Conservation (phyloP, 1,140 invertebrate genomes). For the Patella vulgata region DNA sequence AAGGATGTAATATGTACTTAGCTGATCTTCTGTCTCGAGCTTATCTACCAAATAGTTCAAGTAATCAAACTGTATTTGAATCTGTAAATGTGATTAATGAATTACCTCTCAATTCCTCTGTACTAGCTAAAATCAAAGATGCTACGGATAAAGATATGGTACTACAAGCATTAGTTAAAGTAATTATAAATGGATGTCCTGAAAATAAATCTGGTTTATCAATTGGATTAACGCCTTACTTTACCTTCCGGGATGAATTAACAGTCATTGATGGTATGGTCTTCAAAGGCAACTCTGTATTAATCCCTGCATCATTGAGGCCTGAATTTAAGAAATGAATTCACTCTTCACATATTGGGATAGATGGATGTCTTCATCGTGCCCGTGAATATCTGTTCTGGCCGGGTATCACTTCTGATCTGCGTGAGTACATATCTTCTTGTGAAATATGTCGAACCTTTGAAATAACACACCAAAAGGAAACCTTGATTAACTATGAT, state of each 20-base stretch:
- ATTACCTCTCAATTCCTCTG: not conserved
- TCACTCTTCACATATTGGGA: slow-evolving; percentile 31
- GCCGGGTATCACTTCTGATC: slow-evolving; percentile 28
- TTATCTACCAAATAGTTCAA: too few species aligned
- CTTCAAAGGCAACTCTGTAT: slow-evolving; percentile 12
- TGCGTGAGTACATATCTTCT: slow-evolving; percentile 12
- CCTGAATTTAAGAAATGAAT: slow-evolving; percentile 13
- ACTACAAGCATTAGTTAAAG: too few species aligned
- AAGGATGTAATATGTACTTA: slow-evolving; percentile 62
- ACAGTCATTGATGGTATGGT: slow-evolving; percentile 25
- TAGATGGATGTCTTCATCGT: slow-evolving; percentile 27
- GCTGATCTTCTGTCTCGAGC: too few species aligned
- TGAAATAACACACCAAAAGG: slow-evolving; percentile 9
- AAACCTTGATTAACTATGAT: slow-evolving; percentile 15
- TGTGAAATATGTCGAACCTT: slow-evolving; percentile 24
- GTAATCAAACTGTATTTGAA: too few species aligned
- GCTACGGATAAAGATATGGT: slow-evolving; percentile 1
- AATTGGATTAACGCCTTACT: slow-evolving; percentile 7
- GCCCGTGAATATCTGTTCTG: slow-evolving; percentile 27
- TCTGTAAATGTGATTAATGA: slow-evolving; percentile 22
- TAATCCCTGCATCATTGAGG: slow-evolving; percentile 20
- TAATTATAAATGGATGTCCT: too few species aligned
- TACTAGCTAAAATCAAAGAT: not conserved
- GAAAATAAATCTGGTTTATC: too few species aligned
- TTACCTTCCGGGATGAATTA: slow-evolving; percentile 24